phyloP scores from a whole-genome alignment of 2,797 vertebrate genomes.

The Dryobates pubescens region DNA sequence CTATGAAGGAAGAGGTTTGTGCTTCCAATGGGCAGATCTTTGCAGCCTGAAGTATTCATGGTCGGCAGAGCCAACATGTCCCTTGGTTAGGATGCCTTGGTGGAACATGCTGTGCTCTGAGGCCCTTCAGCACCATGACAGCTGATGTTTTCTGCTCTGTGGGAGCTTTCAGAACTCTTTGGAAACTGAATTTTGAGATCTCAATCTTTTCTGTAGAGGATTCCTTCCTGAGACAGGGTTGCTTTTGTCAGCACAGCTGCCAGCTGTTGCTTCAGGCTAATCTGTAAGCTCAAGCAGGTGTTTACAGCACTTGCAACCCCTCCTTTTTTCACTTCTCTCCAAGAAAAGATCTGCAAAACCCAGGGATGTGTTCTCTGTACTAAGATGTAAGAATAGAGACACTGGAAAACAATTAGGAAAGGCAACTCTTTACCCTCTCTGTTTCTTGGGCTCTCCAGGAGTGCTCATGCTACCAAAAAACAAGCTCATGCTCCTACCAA shows the following conservation, averaged over 20 bases:
- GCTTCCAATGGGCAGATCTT: background rate
- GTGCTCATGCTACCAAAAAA: background rate
- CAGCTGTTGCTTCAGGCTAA: background rate
- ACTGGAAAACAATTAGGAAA: background rate
- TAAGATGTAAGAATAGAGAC: background rate
- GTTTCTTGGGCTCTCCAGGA: background rate
- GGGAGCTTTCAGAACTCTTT: background rate
- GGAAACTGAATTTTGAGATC: background rate
- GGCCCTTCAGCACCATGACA: background rate
- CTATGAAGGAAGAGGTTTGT: background rate
- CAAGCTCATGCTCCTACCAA: background rate
- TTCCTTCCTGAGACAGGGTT: background rate
- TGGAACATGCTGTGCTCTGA: background rate
- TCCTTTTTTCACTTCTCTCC: background rate
- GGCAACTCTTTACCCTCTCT: background rate
- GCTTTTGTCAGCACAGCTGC: background rate
- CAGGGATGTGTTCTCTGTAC: background rate
- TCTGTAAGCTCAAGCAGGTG: background rate
- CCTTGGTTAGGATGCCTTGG: rapidly evolving
- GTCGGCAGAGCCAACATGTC: background rate
- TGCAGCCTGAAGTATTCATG: background rate
- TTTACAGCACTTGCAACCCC: background rate
- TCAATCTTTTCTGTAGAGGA: background rate
- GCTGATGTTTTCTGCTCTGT: background rate
- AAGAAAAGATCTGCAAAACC: background rate